Base-by-base conservation (phyloP, 2,113 vertebrate genomes). In the Paramormyrops kingsleyae region DNA sequence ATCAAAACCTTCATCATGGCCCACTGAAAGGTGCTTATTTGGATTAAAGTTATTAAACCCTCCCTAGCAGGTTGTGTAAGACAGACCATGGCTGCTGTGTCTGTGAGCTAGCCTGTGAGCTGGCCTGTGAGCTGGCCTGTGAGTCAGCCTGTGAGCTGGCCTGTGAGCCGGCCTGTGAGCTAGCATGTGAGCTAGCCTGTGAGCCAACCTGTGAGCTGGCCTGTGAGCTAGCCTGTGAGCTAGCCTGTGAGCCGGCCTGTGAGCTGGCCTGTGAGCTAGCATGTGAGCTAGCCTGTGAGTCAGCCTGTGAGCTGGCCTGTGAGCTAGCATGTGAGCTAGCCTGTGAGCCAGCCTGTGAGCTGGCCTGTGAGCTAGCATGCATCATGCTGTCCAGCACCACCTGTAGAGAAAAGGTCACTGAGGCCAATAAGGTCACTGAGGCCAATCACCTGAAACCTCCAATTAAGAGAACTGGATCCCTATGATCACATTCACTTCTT, bases 1-100 rank as follows among this genome's bases (percentile, higher is more conserved):
- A 96, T 95, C 90, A 91, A 91, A 77, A 89, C 88, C 92, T 94
- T 93, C 93, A 83, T 84, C 90, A 9, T 92, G 87, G 74, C 89
- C 89, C 0, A 0, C 87, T 90, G 91, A 91, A 92, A 94, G 93
- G 93, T 92, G 91, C 92, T 94, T 91, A 87, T 50, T 92, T 66
- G 90, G 91, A 89, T 62, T 88, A 90, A 91, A 94, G 74, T 92
- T 90, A 83, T 1, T 0, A 90, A 47, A 24, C 80, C 19, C 80
- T 83, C 39, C 80, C 1, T 7, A 42, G 35, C 80, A 47, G 80
- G 17, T 47, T 53, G 80, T 42, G 39, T 19, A 90, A 66, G 62
- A 66, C 62, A 66, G n/a, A 27, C 62, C 92, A 94, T 93, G 90
- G 4, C 88, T 95, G 87, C 93, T 92, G 52, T 46, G 1, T 87